Evolutionary conservation across 2,797 vertebrate genomes (phyloP), one percentile per base, ranked within the genome.

Genomic region (Takifugu ocellatus): DNA sequence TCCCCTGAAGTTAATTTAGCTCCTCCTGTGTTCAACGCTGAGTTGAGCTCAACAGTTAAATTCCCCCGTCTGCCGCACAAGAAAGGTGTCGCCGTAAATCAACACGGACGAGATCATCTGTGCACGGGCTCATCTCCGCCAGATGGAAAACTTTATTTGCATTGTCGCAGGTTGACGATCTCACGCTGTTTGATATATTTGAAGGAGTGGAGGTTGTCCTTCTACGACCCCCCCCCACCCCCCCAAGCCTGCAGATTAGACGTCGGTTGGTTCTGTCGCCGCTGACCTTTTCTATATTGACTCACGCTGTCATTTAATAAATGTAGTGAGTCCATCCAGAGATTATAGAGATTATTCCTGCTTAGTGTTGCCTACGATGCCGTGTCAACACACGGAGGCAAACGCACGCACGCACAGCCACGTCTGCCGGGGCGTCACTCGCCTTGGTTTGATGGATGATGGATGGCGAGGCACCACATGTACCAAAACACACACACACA

Each of bases 291-390:
- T 66, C 44, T 25, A 45, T 70, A 65, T 59, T 58, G 63, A 43
- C 63, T 57, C 49, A n/a, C 51, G 56, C 58, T 71, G 61, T 74
- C 65, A 76, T 82, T 85, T 77, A 81, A 77, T 68, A 55, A 55
- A 58, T 51, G 43, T 0, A 10, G 47, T 8, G 36, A 39, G 36
- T 39, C 36, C 36, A 39, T 39, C 36, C 10, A 39, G 36, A 39
- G 36, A 39, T 39, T 39, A 39, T 39, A 39, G 36, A 39, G 46
- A 8, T 25, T 25, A n/a, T 49, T 55, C 66, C 75, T 57, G 60
- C 53, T 49, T 52, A 42, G 56, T 53, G 47, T 39, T 53, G 27
- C 64, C 61, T 45, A 59, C 1, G 11, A 46, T 51, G 52, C 50
- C 44, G 63, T 16, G 16, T 55, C 36, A 43, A 46, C 39, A 33